Evolutionary conservation across 2,888 invertebrate genomes (phyloP), one percentile per base, ranked within the genome.

Genomic region (Tenthredo mesomela): DNA sequence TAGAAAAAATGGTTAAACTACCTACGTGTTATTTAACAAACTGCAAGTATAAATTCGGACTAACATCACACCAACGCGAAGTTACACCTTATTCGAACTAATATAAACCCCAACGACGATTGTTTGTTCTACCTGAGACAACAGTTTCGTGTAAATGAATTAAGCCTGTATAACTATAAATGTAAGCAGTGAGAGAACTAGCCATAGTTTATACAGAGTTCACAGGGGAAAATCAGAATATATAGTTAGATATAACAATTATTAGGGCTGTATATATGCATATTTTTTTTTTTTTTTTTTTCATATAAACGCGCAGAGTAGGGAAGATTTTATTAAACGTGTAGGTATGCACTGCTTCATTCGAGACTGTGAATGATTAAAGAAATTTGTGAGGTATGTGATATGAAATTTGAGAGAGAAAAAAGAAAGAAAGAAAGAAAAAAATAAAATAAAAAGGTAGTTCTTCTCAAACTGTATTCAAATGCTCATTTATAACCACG

Each of bases 71-170:
- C 54, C 18, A 54, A n/a, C 54, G 61, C 61, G 25, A 9, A 54
- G 25, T 61, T 61, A 61, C 71, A 61, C 43, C 71, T 43, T 73
- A 7, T 54, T 40, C 43, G 71, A 43, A 73, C 25, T 18, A n/a
- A n/a, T n/a, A 43, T 43, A 43, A 43, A n/a, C 40, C 37, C 12
- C n/a, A 0, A 1, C 37, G 7, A 12, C 33, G 43, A 73, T 10
- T 73, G 71, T 73, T 73, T 73, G 43, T 73, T 73, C 71, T n/a
- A 21, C 71, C 71, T 43, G 12, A 25, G 71, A 7, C 37, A 40
- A 21, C 12, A 73, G 18, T 21, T 40, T 43, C 71, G 71, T 40
- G 71, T 73, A 73, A 73, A 73, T 73, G 71, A 73, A 73, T 73
- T 21, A 73, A 40, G 71, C 43, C 3, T 67, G 18, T 18, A 33